Evolutionary conservation across 2,888 invertebrate genomes (phyloP).

Genomic region (Zelleria hepariella): DNA sequence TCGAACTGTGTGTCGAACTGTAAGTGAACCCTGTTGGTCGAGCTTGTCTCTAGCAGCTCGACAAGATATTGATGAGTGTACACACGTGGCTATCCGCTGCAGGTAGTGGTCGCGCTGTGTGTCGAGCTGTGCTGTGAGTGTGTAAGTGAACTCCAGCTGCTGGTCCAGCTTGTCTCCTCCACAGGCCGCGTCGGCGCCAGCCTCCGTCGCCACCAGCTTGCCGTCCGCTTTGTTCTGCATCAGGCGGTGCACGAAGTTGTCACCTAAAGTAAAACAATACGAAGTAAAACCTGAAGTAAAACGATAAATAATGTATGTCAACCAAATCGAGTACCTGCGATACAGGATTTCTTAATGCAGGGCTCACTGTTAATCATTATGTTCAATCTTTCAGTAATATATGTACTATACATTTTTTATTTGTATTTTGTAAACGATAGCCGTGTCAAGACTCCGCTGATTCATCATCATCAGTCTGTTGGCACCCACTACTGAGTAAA

Average conservation of each 20-base stretch:
- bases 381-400: no score
- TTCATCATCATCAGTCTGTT: no score
- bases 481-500: no score
- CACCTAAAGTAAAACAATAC: slow-evolving; percentile 59
- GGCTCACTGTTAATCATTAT: no score
- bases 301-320: no score
- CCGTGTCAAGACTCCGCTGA: no score
- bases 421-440: no score
- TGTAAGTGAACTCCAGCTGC: slow-evolving; percentile 91
- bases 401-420: no score
- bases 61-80: background rate
- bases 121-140: slow-evolving; percentile 88
- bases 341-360: no score
- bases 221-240: slow-evolving; percentile 98
- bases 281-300: no score
- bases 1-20: slow-evolving; percentile 91
- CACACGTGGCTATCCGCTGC: slow-evolving; percentile 74
- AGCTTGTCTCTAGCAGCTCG: slow-evolving; percentile 21
- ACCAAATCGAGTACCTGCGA: no score
- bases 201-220: slow-evolving; percentile 88
- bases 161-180: slow-evolving; percentile 84
- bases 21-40: slow-evolving; percentile 98
- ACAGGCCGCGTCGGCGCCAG: slow-evolving; percentile 55
- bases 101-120: slow-evolving; percentile 92
- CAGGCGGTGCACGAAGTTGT: slow-evolving; percentile 95